Conservation (phyloP, 2,113 vertebrate genomes). For the Crotalus tigris region DNA sequence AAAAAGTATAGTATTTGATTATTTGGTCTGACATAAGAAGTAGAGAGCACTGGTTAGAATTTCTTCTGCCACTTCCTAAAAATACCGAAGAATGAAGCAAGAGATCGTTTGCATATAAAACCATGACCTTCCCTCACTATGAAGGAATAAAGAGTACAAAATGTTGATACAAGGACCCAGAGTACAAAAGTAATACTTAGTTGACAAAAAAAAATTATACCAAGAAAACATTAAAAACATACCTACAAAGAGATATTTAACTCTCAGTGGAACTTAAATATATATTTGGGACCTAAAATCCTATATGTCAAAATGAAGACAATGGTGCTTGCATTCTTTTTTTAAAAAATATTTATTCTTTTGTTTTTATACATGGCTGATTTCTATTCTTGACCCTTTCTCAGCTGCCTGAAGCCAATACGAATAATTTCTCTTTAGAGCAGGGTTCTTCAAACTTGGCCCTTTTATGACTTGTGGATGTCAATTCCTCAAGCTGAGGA, state of each 20-base stretch:
- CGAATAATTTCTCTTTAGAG: background rate
- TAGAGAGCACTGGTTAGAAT: background rate
- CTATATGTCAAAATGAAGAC: background rate
- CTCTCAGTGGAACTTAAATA: background rate
- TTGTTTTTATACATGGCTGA: constrained; percentile 9
- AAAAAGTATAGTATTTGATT: background rate
- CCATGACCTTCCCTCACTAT: background rate
- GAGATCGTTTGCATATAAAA: background rate
- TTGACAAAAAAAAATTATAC: constrained; percentile 26
- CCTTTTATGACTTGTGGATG: no score
- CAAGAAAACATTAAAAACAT: constrained; percentile 30
- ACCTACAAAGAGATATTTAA: background rate
- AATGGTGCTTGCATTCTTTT: background rate
- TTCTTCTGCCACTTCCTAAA: background rate
- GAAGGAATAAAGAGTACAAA: background rate
- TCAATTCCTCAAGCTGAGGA: no score
- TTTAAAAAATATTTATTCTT: constrained; percentile 2
- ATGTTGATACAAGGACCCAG: background rate
- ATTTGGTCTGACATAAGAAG: background rate
- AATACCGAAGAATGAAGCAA: background rate
- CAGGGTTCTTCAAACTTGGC: no score
- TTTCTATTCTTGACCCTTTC: background rate
- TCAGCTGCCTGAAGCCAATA: background rate
- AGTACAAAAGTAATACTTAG: constrained; percentile 15
- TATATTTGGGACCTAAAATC: background rate